These are phyloP conservation scores for Oryzias woworae DNA, from an alignment of 2,113 vertebrate genomes.

Conservation along the genomic window DNA sequence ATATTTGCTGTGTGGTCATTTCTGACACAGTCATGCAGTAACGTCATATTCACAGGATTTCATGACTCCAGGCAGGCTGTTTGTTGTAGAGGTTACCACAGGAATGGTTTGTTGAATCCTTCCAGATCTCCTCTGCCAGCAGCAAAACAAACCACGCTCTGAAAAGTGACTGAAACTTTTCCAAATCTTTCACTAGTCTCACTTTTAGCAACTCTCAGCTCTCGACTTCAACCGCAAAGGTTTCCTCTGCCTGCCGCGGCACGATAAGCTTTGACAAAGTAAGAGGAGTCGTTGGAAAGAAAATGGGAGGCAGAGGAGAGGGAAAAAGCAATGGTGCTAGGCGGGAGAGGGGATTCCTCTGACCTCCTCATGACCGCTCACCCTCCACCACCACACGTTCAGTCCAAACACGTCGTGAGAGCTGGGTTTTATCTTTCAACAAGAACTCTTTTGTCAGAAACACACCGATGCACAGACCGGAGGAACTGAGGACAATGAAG, in stretches of 20 bases:
- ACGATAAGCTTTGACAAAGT: slow-evolving; percentile 30
- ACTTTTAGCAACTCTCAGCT: neutral
- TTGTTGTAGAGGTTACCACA: slow-evolving; percentile 43
- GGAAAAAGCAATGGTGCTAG: slow-evolving; percentile 47
- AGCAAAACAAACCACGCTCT: slow-evolving; percentile 40
- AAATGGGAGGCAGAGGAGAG: slow-evolving; percentile 5
- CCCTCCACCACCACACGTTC: neutral
- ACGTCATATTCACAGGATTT: slow-evolving; percentile 17
- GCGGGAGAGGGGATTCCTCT: slow-evolving; percentile 58
- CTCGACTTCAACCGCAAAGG: slow-evolving; percentile 24
- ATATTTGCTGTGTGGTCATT: neutral
- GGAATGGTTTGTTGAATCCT: slow-evolving; percentile 25
- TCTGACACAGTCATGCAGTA: neutral
- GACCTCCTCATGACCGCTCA: slow-evolving; percentile 43
- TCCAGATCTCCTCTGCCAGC: slow-evolving; percentile 2
- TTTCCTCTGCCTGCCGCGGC: slow-evolving; percentile 45
- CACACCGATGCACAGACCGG: neutral
- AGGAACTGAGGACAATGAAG: no score
- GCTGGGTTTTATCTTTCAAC: slow-evolving; percentile 16
- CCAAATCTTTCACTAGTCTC: slow-evolving; percentile 1
- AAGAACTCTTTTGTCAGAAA: slow-evolving; percentile 36
- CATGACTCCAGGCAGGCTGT: slow-evolving; percentile 10
- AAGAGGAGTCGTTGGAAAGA: slow-evolving; percentile 1
- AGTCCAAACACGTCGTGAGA: no score
- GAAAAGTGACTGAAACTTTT: slow-evolving; percentile 23